These are phyloP conservation scores for Neria commutata DNA, from an alignment of 2,888 invertebrate species.

Conservation along the genomic window DNA sequence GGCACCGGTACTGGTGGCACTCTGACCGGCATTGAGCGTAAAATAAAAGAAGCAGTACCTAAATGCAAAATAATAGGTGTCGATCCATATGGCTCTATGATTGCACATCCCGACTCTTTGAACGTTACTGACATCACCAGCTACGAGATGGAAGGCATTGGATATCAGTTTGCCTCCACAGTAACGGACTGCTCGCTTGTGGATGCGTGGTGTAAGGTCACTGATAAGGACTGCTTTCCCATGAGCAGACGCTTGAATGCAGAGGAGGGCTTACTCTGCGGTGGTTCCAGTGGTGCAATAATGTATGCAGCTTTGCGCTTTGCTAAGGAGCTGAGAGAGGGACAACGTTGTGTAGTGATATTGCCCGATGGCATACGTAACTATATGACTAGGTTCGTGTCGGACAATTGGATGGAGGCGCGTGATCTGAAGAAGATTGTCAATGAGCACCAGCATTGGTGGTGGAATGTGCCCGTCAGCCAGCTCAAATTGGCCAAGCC, in stretches of 20 bases:
- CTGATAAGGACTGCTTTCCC: slow-evolving; percentile 78
- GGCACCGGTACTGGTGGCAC: slow-evolving; percentile 97
- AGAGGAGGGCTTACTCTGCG: slow-evolving; percentile 92
- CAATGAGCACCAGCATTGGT: slow-evolving; percentile 67
- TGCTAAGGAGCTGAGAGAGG: slow-evolving; percentile 77
- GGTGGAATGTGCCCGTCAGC: slow-evolving; percentile 76
- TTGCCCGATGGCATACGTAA: slow-evolving; percentile 96
- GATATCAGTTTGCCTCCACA: slow-evolving; percentile 95
- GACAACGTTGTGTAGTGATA: slow-evolving; percentile 85
- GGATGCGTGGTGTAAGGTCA: slow-evolving; percentile 87
- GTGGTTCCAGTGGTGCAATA: slow-evolving; percentile 91
- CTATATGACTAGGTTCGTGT: slow-evolving; percentile 96
- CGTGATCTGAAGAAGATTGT: slow-evolving; percentile 66
- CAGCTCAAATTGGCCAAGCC: slow-evolving; percentile 64
- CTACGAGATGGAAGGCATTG: slow-evolving; percentile 93
- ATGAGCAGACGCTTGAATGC: slow-evolving; percentile 87
- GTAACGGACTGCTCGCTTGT: slow-evolving; percentile 81
- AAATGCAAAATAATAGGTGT: slow-evolving; percentile 81
- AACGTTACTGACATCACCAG: slow-evolving; percentile 74
- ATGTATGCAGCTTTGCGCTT: slow-evolving; percentile 76
- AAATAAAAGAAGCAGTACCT: slow-evolving; percentile 86
- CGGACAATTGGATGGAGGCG: slow-evolving; percentile 94
- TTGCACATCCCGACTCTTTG: slow-evolving; percentile 80
- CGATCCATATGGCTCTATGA: slow-evolving; percentile 91
- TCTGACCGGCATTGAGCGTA: slow-evolving; percentile 87